Evolutionary conservation across 2,888 invertebrate species (phyloP).

Genomic region (Xestoiulus laeticollis): DNA sequence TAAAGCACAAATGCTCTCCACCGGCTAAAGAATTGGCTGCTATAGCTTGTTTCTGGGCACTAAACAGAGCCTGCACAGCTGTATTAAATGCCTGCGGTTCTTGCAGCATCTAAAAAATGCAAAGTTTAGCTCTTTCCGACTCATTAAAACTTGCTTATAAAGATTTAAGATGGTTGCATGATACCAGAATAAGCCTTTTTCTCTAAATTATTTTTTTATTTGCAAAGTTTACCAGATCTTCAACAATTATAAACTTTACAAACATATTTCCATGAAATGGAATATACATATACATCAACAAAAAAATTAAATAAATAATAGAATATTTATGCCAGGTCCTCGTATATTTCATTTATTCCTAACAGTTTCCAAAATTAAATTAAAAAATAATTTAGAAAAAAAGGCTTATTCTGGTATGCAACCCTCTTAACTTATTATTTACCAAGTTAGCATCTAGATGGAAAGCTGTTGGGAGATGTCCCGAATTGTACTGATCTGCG

Average conservation of each 20-base stretch:
- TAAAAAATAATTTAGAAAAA: too few species aligned
- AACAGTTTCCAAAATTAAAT: too few species aligned
- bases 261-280: too few species aligned
- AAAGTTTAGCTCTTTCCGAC: background rate
- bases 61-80: constrained; percentile 91
- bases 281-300: too few species aligned
- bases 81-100: constrained; percentile 94
- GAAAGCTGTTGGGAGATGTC: constrained; percentile 96
- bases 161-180: too few species aligned
- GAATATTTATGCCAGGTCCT: too few species aligned
- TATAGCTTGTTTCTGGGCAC: constrained; percentile 86
- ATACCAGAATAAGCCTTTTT: too few species aligned
- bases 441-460: constrained; percentile 95
- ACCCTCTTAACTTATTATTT: too few species aligned
- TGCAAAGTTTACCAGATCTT: background rate
- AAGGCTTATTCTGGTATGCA: too few species aligned
- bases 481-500: constrained; percentile 95
- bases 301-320: too few species aligned
- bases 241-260: background rate
- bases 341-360: too few species aligned
- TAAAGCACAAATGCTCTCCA: constrained; percentile 70
- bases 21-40: constrained; percentile 78
- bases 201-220: too few species aligned
- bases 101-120: constrained; percentile 80
- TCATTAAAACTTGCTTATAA: background rate